Evolutionary conservation across 2,113 vertebrate species (phyloP).

Genomic region (Glaucomys volans): DNA sequence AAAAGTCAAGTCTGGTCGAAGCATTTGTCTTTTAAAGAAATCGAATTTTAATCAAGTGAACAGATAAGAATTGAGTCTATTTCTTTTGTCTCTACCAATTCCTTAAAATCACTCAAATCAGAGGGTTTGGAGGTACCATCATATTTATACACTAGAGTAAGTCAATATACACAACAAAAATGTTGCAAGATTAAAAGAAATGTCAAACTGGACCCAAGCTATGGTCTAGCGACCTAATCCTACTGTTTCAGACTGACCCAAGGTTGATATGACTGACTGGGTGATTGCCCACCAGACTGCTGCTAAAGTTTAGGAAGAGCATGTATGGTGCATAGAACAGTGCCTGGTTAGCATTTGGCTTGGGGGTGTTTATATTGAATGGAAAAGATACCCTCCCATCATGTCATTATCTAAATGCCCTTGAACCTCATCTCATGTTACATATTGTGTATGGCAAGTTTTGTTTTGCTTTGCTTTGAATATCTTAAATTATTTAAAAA

Average conservation of each 20-base stretch:
- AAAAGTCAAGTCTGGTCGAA: slow-evolving; percentile 1
- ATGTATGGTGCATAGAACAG: not conserved
- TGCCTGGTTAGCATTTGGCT: not conserved
- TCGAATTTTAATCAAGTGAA: not conserved
- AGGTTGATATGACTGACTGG: not conserved
- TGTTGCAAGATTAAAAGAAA: not conserved
- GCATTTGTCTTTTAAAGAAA: not conserved
- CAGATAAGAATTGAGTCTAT: not conserved
- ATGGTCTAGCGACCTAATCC: not conserved
- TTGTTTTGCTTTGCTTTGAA: not conserved
- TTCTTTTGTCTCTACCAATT: not conserved
- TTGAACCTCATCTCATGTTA: not conserved
- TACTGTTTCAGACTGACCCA: not conserved
- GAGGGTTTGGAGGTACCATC: not conserved
- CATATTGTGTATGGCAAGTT: not conserved
- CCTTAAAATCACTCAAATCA: not conserved
- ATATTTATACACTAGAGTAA: not conserved
- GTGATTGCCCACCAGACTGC: not conserved
- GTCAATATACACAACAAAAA: not conserved
- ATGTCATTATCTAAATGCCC: not conserved
- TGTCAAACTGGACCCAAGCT: not conserved
- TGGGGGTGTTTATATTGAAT: slow-evolving; percentile 17
- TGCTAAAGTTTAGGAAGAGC: not conserved
- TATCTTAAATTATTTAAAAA: not conserved
- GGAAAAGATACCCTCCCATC: not conserved